phyloP scores from a whole-genome alignment of 2,888 invertebrate genomes.

The Euclidia mi region DNA sequence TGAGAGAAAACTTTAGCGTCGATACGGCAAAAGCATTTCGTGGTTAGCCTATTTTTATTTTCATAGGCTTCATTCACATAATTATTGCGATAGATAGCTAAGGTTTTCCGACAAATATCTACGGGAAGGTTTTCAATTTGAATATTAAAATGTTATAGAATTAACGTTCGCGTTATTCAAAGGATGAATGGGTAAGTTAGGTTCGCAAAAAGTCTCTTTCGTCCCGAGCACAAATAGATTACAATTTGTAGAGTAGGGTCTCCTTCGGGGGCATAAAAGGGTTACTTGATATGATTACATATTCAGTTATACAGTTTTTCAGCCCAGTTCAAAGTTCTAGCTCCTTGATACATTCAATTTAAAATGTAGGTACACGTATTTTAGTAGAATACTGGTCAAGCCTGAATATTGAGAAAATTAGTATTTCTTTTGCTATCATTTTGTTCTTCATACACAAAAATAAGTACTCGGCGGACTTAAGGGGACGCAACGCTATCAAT shows the following conservation, averaged over 20 bases:
- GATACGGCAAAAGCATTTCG: conserved; percentile 51
- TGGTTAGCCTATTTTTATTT: conserved; percentile 51
- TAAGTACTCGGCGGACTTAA: too few relatives aligned
- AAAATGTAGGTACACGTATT: not conserved
- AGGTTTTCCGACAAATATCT: not conserved
- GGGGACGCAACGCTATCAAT: too few relatives aligned
- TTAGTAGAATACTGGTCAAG: too few relatives aligned
- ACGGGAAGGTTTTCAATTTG: not conserved
- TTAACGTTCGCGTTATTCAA: conserved; percentile 36
- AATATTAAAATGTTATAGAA: conserved; percentile 45
- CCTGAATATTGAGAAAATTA: too few relatives aligned
- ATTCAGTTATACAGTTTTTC: conserved; percentile 32
- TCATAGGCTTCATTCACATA: conserved; percentile 37
- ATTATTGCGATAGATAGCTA: conserved; percentile 15
- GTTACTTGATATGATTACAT: conserved; percentile 45
- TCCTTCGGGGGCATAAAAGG: conserved; percentile 23
- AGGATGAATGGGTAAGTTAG: conserved; percentile 21
- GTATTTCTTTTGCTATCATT: too few relatives aligned
- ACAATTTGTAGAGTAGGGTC: conserved; percentile 40
- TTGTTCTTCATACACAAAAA: too few relatives aligned
- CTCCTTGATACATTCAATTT: not conserved
- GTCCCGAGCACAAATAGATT: conserved; percentile 39
- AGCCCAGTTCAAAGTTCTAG: conserved; percentile 13
- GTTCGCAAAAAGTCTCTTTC: conserved; percentile 32
- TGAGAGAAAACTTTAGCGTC: conserved; percentile 53